Conservation (phyloP, 92 coral and sea anemone species). For the Galaxea fascicularis region DNA sequence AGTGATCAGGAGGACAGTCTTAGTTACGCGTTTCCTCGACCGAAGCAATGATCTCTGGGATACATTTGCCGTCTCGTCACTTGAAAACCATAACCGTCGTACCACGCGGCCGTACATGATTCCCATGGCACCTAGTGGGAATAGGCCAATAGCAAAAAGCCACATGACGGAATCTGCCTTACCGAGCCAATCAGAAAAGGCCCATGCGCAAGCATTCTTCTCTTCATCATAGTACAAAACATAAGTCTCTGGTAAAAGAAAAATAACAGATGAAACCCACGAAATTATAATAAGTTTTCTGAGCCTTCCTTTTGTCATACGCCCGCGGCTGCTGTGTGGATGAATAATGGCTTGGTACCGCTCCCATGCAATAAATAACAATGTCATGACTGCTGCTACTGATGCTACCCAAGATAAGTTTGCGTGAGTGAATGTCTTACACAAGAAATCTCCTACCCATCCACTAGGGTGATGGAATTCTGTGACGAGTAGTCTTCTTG, state of each 20-base stretch:
- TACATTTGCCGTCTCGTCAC: constrained; percentile 22
- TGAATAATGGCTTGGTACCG: constrained; percentile 70
- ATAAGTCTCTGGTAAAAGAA: constrained; percentile 33
- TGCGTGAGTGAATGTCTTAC: constrained; percentile 62
- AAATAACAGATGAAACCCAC: constrained; percentile 48
- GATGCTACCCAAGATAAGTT: constrained; percentile 61
- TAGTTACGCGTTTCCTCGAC: constrained; percentile 78
- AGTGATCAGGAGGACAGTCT: constrained; percentile 59
- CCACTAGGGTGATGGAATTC: constrained; percentile 68
- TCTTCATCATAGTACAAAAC: constrained; percentile 21
- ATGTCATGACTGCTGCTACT: constrained; percentile 56
- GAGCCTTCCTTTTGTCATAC: constrained; percentile 55
- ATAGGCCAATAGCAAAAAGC: constrained; percentile 40
- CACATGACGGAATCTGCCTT: constrained; percentile 45
- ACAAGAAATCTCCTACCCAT: constrained; percentile 47
- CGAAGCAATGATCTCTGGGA: constrained; percentile 60
- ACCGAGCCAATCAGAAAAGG: constrained; percentile 38
- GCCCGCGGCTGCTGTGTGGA: constrained; percentile 39
- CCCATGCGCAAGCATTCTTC: constrained; percentile 35
- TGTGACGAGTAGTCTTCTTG: constrained; percentile 40
- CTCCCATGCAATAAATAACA: constrained; percentile 70
- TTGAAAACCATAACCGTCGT: constrained; percentile 54
- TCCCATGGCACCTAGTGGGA: constrained; percentile 58
- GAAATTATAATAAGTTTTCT: constrained; percentile 24
- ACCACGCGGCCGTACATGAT: constrained; percentile 65